Evolutionary conservation across 2,113 vertebrate species (phyloP).

Genomic region (Podarcis cretensis): DNA sequence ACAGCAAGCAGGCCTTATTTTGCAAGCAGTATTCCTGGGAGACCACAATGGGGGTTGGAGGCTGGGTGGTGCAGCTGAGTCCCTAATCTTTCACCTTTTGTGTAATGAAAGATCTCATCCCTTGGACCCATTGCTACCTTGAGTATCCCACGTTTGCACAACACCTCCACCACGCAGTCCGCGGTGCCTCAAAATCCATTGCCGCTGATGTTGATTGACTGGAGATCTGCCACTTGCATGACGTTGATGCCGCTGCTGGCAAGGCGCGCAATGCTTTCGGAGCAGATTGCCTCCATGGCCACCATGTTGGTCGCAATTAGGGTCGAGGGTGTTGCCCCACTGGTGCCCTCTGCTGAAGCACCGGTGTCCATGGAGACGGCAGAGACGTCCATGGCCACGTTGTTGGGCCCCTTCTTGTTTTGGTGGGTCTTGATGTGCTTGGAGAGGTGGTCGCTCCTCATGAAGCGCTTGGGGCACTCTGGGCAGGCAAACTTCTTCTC

Average conservation of each 20-base stretch:
- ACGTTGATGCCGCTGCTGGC: constrained; percentile 92
- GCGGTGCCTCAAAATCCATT: constrained; percentile 85
- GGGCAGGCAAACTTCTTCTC: constrained; percentile 93
- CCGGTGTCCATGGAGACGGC: constrained; percentile 78
- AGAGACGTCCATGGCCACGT: constrained; percentile 75
- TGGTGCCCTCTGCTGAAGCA: constrained; percentile 69
- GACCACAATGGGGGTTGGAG: constrained; percentile 6
- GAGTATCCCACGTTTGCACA: constrained; percentile 40
- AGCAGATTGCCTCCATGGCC: constrained; percentile 92
- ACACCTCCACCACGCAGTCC: not conserved
- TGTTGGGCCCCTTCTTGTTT: constrained; percentile 86
- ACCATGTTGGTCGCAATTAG: constrained; percentile 86
- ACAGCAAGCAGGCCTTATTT: constrained; percentile 9
- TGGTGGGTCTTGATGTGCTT: constrained; percentile 96
- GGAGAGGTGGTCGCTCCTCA: constrained; percentile 96
- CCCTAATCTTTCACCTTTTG: constrained; percentile 43
- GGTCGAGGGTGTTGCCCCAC: constrained; percentile 74
- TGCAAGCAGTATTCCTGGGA: constrained; percentile 15
- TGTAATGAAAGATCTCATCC: constrained; percentile 60
- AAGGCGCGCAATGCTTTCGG: constrained; percentile 90
- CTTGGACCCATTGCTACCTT: constrained; percentile 68
- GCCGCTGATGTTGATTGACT: constrained; percentile 92
- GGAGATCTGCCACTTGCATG: constrained; percentile 93
- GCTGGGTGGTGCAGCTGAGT: constrained; percentile 10
- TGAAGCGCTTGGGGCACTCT: constrained; percentile 95